Evolutionary conservation across 1,140 invertebrate genomes (phyloP).

Genomic region (Drusus annulatus): DNA sequence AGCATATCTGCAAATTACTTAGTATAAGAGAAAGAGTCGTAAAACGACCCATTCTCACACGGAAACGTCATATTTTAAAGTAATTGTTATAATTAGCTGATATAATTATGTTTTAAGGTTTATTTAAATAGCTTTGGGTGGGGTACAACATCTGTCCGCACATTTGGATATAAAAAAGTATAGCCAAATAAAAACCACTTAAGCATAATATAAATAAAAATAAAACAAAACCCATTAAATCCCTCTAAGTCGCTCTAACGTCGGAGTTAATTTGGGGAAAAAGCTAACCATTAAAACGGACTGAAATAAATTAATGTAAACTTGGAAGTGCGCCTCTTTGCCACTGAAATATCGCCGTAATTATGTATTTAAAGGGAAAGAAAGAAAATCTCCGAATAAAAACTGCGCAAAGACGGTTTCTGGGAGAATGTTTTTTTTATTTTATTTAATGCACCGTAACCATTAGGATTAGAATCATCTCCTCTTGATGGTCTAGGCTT

Average conservation of each 20-base stretch:
- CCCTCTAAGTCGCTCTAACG: neutral
- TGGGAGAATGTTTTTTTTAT: neutral
- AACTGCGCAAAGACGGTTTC: neutral
- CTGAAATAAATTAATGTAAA: neutral
- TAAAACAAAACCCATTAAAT: neutral
- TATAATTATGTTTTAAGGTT: too few relatives aligned
- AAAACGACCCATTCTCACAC: too few relatives aligned
- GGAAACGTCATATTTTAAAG: too few relatives aligned
- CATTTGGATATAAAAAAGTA: too few relatives aligned
- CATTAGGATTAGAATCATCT: neutral
- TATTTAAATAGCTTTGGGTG: too few relatives aligned
- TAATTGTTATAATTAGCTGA: too few relatives aligned
- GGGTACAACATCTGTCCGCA: too few relatives aligned
- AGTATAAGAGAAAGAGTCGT: too few relatives aligned
- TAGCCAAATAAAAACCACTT: too few relatives aligned
- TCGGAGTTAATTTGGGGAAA: neutral
- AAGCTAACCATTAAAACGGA: neutral
- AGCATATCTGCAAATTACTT: too few relatives aligned
- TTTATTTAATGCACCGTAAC: neutral
- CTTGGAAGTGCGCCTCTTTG: neutral
- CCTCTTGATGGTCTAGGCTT: neutral
- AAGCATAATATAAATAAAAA: too few relatives aligned
- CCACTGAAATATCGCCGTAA: neutral
- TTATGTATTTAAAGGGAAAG: constrained; percentile 11
- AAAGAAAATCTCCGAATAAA: constrained; percentile 1